These are phyloP conservation scores for Geococcyx californianus DNA, from an alignment of 2,113 vertebrate species.

Conservation along the genomic window DNA sequence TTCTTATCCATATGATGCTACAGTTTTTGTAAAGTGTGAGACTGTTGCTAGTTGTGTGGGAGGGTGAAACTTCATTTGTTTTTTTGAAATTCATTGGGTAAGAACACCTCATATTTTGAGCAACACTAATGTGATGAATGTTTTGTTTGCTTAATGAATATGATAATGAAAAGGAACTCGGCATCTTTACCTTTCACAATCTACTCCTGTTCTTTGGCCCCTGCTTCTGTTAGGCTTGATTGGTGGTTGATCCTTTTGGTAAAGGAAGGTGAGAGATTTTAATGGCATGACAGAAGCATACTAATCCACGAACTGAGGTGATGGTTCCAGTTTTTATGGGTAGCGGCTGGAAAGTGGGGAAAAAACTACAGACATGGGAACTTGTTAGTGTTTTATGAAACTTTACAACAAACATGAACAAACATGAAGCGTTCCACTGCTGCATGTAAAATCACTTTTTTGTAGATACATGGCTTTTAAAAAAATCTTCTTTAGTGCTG, in stretches of 20 bases:
- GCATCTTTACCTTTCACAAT: background rate
- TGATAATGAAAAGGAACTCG: background rate
- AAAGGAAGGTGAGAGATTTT: background rate
- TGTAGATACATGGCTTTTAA: background rate
- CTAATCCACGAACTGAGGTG: background rate
- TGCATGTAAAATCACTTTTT: background rate
- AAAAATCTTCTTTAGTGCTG: background rate
- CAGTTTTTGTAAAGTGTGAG: background rate
- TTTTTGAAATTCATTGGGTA: background rate
- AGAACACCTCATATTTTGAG: background rate
- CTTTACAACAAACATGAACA: background rate
- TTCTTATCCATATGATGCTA: background rate
- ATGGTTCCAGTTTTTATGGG: background rate
- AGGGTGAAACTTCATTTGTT: background rate
- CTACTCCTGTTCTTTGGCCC: background rate
- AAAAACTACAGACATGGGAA: background rate
- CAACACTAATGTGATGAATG: background rate
- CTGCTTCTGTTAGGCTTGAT: background rate
- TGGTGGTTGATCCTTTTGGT: background rate
- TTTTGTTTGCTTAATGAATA: background rate
- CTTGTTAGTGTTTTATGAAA: background rate
- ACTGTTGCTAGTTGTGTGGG: background rate
- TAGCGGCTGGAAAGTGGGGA: background rate
- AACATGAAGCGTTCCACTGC: background rate
- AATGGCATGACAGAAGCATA: background rate